Evolutionary conservation across 2,797 vertebrate genomes (phyloP).

Genomic region (Micromesistius poutassou): DNA sequence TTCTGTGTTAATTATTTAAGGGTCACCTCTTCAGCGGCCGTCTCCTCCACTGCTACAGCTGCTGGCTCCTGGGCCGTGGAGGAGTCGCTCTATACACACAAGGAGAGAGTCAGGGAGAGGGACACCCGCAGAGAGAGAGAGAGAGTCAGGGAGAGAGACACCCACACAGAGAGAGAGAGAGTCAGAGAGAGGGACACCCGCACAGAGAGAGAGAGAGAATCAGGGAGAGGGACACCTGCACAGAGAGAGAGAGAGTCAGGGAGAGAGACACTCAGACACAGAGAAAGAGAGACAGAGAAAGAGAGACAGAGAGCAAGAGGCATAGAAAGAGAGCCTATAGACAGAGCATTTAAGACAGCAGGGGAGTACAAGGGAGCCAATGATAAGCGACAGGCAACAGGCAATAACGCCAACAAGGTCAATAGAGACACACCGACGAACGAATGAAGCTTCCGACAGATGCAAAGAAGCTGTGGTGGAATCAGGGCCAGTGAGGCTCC

Average conservation of each 20-base stretch:
- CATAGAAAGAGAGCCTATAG: conserved; percentile 20
- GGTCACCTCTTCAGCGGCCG: conserved; percentile 45
- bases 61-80: conserved; percentile 39
- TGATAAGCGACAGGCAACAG: conserved; percentile 14
- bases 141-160: conserved; percentile 14
- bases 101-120: conserved; percentile 23
- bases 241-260: conserved; percentile 24
- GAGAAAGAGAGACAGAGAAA: conserved; percentile 10
- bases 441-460: conserved; percentile 23
- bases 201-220: not conserved
- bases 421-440: conserved; percentile 27
- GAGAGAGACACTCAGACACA: conserved; percentile 21
- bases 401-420: conserved; percentile 26
- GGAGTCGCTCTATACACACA: conserved; percentile 51
- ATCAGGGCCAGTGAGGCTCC: not conserved
- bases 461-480: conserved; percentile 25
- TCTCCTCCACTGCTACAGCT: conserved; percentile 23
- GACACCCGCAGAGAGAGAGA: conserved; percentile 1
- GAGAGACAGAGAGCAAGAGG: not conserved
- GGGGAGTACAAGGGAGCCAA: conserved; percentile 19
- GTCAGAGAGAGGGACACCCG: not conserved
- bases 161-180: conserved; percentile 6
- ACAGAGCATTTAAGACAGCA: not conserved
- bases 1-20: not conserved
- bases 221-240: not conserved